Percentiles rank a stretch among this genome's conserved stretches.
phyloP scores from a whole-genome alignment of 2,113 vertebrate species.

The Probosciger aterrimus region DNA sequence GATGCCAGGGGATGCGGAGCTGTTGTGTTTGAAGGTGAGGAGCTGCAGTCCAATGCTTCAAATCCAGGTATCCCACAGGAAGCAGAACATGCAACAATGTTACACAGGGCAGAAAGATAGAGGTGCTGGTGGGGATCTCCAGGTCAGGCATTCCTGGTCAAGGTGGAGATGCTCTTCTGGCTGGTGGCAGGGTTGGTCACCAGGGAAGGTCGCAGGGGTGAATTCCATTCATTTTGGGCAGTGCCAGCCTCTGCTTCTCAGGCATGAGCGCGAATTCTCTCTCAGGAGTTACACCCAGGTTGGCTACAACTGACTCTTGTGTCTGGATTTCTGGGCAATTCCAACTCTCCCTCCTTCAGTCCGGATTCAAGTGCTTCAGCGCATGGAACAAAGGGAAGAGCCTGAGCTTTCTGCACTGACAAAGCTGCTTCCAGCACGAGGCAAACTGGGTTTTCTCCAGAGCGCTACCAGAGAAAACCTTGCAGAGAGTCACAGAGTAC shows the following conservation, averaged over 20 bases:
- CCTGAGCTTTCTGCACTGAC: background rate
- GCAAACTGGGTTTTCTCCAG: background rate
- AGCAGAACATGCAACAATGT: background rate
- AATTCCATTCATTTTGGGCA: background rate
- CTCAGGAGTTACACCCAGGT: background rate
- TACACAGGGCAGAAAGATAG: accelerated
- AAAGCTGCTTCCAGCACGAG: background rate
- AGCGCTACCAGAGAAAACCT: background rate
- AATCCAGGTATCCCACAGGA: background rate
- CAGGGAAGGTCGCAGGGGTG: background rate
- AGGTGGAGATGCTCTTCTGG: background rate
- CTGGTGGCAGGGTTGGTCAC: background rate
- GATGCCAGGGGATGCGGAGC: accelerated
- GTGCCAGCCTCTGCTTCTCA: background rate
- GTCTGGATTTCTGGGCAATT: background rate
- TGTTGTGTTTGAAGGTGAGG: background rate
- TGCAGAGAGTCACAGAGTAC: background rate
- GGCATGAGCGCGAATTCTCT: background rate
- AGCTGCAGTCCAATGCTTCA: background rate
- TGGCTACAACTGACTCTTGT: background rate
- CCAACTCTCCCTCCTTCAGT: background rate
- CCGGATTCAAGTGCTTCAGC: background rate
- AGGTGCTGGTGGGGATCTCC: background rate
- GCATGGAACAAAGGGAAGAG: background rate
- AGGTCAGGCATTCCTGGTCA: background rate